Conservation (phyloP, 2,113 vertebrate genomes). For the Takifugu flavidus region DNA sequence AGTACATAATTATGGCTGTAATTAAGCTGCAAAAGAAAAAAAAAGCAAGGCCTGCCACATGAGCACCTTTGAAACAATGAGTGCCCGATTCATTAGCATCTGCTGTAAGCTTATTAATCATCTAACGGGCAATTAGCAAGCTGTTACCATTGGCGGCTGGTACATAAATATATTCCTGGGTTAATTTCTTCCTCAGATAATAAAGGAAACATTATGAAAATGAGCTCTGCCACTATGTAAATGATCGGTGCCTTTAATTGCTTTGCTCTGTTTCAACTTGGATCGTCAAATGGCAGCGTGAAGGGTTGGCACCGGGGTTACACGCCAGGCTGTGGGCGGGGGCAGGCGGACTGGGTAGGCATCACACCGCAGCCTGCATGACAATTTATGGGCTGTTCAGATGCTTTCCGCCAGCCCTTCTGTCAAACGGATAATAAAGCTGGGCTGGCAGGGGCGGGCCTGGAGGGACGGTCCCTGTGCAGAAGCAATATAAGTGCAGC, state of each 20-base stretch:
- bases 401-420: conserved; percentile 61
- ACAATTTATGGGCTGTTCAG: conserved; percentile 72
- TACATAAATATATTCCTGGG: conserved; percentile 99
- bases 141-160: conserved; percentile 96
- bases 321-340: conserved; percentile 48
- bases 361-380: conserved; percentile 61
- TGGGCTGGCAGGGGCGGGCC: conserved; percentile 57
- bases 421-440: conserved; percentile 68
- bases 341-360: conserved; percentile 74
- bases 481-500: conserved; percentile 36
- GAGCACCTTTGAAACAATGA: conserved; percentile 97
- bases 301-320: conserved; percentile 54
- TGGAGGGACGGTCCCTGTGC: conserved; percentile 45
- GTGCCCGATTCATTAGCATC: conserved; percentile 97
- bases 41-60: conserved; percentile 80
- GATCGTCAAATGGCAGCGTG: conserved; percentile 45
- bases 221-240: conserved; percentile 95
- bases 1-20: conserved; percentile 97
- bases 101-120: conserved; percentile 99
- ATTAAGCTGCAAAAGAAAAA: conserved; percentile 81
- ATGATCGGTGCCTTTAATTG: conserved; percentile 95
- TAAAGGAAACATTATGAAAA: conserved; percentile 99
- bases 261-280: conserved; percentile 74
- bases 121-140: conserved; percentile 99
- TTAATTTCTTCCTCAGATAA: conserved; percentile 99